Percentiles rank a stretch among this genome's conserved stretches.
These are phyloP conservation scores for Propithecus deckenii DNA, from an alignment of 2,797 vertebrate genomes.

Conservation along the genomic window DNA sequence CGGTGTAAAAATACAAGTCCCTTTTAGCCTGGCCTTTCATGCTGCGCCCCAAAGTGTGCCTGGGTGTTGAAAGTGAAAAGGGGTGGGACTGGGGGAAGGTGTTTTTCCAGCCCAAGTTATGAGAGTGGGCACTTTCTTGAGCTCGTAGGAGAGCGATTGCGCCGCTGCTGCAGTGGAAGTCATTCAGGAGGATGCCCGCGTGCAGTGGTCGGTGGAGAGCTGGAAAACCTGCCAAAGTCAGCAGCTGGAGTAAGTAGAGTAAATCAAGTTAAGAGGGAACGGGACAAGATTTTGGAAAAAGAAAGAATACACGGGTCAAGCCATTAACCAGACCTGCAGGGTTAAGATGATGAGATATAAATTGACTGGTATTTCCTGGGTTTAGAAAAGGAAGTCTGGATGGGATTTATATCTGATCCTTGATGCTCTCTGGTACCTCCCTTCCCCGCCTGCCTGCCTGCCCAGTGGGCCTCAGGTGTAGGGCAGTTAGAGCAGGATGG, in stretches of 20 bases:
- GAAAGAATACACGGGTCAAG: constrained; percentile 68
- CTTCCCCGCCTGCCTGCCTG: not conserved
- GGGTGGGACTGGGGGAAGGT: not conserved
- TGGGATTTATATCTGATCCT: constrained; percentile 69
- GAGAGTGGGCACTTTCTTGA: constrained; percentile 54
- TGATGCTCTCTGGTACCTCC: not conserved
- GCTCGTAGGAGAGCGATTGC: not conserved
- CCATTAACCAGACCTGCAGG: constrained; percentile 73
- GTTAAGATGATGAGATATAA: constrained; percentile 83
- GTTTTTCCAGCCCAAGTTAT: constrained; percentile 44
- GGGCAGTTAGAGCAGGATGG: not conserved
- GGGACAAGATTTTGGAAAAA: constrained; percentile 82
- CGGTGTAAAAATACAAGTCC: constrained; percentile 71
- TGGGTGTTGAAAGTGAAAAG: constrained; percentile 44
- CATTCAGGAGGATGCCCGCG: constrained; percentile 60
- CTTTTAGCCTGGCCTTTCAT: constrained; percentile 67
- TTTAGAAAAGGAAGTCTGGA: constrained; percentile 68
- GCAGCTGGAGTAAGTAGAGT: constrained; percentile 84
- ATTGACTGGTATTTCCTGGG: constrained; percentile 81
- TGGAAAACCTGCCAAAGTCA: constrained; percentile 84
- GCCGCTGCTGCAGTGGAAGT: not conserved
- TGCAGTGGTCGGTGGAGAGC: constrained; percentile 76
- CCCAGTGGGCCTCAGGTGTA: not conserved
- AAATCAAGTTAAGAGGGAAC: constrained; percentile 86
- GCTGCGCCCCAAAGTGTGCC: constrained; percentile 61